Percentiles rank a stretch among this genome's conserved stretches.
Evolutionary conservation across 2,797 vertebrate species (phyloP).

Genomic region (Bryconaethiops microstoma): DNA sequence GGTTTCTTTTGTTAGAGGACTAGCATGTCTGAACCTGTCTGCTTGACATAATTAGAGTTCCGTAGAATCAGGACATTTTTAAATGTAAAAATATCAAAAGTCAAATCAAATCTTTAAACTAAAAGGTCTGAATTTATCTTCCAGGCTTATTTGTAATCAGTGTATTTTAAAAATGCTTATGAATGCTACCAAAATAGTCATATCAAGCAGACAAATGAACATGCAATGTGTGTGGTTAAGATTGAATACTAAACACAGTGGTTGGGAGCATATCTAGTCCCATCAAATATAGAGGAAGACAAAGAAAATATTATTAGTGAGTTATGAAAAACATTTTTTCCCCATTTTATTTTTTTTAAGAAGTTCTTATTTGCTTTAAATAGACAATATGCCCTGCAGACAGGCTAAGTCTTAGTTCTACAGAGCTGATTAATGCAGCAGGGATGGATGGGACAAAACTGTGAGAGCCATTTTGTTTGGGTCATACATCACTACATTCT

Average conservation of each 20-base stretch:
- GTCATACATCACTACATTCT: conserved; percentile 51
- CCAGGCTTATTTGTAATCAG: too few species aligned
- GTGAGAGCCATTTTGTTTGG: conserved; percentile 34
- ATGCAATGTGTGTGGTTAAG: not conserved
- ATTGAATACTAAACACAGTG: not conserved
- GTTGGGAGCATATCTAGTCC: not conserved
- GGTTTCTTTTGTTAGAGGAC: too few species aligned
- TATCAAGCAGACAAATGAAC: too few species aligned
- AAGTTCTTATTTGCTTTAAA: not conserved
- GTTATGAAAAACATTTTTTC: not conserved
- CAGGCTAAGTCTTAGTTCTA: conserved; percentile 11
- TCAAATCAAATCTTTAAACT: too few species aligned
- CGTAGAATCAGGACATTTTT: too few species aligned
- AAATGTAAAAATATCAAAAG: too few species aligned
- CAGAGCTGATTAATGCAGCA: conserved; percentile 38
- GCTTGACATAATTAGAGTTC: too few species aligned
- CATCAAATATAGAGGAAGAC: not conserved
- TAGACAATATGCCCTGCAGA: not conserved
- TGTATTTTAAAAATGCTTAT: not conserved
- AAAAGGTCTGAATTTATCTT: too few species aligned
- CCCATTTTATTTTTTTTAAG: not conserved
- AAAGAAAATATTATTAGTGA: not conserved
- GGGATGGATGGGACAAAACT: conserved; percentile 28
- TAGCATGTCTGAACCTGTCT: too few species aligned
- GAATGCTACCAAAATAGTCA: not conserved